These are phyloP conservation scores for Coreius guichenoti DNA, from an alignment of 2,797 vertebrate species.

Conservation along the genomic window DNA sequence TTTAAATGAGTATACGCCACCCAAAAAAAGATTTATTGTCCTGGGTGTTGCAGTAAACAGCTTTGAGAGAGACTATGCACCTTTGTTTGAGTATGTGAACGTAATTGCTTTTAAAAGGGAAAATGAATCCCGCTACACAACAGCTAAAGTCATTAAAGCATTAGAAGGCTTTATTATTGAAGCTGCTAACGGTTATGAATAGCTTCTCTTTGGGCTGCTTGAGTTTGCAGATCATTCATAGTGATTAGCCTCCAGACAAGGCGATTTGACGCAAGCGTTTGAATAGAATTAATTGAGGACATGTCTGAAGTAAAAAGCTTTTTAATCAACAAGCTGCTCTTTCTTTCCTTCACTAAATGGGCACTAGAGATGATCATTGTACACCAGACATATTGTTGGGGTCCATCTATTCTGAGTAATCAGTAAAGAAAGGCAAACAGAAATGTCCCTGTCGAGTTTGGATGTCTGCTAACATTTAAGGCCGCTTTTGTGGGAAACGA, in stretches of 20 bases:
- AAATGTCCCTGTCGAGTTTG: slow-evolving; percentile 48
- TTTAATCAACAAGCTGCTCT: slow-evolving; percentile 51
- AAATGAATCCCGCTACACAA: slow-evolving; percentile 46
- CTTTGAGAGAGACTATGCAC: not conserved
- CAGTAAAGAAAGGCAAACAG: slow-evolving; percentile 32
- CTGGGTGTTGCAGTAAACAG: not conserved
- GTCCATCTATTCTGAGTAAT: slow-evolving; percentile 39
- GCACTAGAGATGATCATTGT: slow-evolving; percentile 45
- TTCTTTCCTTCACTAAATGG: slow-evolving; percentile 47
- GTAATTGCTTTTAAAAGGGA: slow-evolving; percentile 55
- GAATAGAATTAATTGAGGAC: slow-evolving; percentile 46
- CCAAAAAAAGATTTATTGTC: slow-evolving; percentile 45
- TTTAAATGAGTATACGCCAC: slow-evolving; percentile 42
- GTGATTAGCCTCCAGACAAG: slow-evolving; percentile 49
- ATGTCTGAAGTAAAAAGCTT: slow-evolving; percentile 48
- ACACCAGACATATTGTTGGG: slow-evolving; percentile 21
- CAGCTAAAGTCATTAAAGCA: slow-evolving; percentile 43
- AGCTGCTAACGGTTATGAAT: slow-evolving; percentile 38
- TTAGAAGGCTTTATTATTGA: slow-evolving; percentile 49
- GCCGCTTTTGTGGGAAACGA: slow-evolving; percentile 47
- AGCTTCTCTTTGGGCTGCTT: slow-evolving; percentile 43
- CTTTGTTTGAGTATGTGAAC: slow-evolving; percentile 36
- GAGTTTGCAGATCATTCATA: slow-evolving; percentile 48
- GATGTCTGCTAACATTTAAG: slow-evolving; percentile 53
- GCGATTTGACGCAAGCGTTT: slow-evolving; percentile 32